phyloP scores from a whole-genome alignment of 2,797 vertebrate genomes.

The Gallinago nigripennis region DNA sequence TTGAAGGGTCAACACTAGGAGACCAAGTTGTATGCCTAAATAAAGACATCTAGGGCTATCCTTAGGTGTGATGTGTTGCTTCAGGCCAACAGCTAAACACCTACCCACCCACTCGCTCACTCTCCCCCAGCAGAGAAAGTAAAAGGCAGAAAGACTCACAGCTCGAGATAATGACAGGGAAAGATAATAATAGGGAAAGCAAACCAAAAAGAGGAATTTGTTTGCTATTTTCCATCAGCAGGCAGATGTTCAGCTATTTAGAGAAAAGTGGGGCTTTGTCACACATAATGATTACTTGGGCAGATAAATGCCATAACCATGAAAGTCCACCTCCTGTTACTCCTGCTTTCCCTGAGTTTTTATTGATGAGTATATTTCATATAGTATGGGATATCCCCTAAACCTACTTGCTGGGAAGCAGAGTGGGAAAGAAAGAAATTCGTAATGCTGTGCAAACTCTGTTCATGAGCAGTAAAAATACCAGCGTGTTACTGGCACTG shows the following conservation, averaged over 20 bases:
- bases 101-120: background rate
- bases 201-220: background rate
- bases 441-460: background rate
- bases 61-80: background rate
- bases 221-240: background rate
- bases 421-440: background rate
- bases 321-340: background rate
- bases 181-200: background rate
- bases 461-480: fast-evolving
- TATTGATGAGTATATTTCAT: background rate
- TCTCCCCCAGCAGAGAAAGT: background rate
- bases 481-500: background rate
- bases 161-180: fast-evolving
- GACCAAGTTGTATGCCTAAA: background rate
- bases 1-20: background rate
- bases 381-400: too few relatives aligned
- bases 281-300: fast-evolving
- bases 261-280: background rate
- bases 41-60: background rate
- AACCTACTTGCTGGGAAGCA: fast-evolving
- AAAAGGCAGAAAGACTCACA: background rate
- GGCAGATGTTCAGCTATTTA: background rate
- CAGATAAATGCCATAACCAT: background rate
- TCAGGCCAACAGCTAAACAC: background rate
- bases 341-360: background rate